Evolutionary conservation across 2,797 vertebrate species (phyloP).

Genomic region (Tarsius wallacei): DNA sequence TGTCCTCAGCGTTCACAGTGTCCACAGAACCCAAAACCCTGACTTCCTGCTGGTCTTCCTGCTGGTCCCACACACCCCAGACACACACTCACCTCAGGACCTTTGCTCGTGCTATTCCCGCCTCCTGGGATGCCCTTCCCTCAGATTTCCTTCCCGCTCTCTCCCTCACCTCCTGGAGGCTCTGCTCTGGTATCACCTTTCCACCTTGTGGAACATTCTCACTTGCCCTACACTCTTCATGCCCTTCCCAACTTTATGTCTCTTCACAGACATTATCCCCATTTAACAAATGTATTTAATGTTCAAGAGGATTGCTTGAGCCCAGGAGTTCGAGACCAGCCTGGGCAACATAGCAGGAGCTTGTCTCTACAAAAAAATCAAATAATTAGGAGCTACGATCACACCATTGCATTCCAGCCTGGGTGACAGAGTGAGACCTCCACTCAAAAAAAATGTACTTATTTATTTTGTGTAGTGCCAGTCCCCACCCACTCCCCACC

Average conservation of each 20-base stretch:
- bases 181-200: not conserved
- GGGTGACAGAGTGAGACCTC: too few relatives aligned
- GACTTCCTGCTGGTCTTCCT: not conserved
- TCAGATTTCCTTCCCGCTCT: not conserved
- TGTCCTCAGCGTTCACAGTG: not conserved
- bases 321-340: too few relatives aligned
- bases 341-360: too few relatives aligned
- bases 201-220: not conserved
- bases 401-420: too few relatives aligned
- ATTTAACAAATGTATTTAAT: not conserved
- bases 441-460: too few relatives aligned
- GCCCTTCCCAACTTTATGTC: not conserved
- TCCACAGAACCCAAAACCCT: too few relatives aligned
- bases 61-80: not conserved
- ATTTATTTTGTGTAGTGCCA: not conserved
- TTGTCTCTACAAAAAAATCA: too few relatives aligned
- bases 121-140: not conserved
- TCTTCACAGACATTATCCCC: not conserved
- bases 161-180: not conserved
- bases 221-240: too few relatives aligned
- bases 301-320: too few relatives aligned
- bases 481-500: too few relatives aligned
- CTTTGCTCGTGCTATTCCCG: too few relatives aligned
- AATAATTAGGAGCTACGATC: too few relatives aligned
- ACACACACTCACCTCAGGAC: not conserved